Base-by-base conservation (phyloP, 2,113 vertebrate species). In the Rhinogobius similis region DNA sequence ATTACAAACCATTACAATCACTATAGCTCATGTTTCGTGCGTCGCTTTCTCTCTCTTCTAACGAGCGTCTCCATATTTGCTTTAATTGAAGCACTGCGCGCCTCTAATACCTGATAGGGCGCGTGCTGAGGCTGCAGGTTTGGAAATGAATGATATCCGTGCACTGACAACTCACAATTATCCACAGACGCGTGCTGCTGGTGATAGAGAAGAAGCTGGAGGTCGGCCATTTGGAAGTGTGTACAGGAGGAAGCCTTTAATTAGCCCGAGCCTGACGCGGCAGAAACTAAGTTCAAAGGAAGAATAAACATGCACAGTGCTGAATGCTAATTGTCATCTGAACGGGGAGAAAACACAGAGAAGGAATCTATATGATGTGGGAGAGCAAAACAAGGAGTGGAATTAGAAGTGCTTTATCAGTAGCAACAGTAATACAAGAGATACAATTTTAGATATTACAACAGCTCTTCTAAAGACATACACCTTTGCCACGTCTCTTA, bases 101-200 rank as follows among this genome's bases (percentile, higher is more conserved):
- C 13, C 53, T 46, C 41, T 67, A 64, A 77, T 55, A 71, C 63
- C 65, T 67, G 61, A 66, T 65, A 70, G 14, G 23, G 38, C 23
- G 12, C 39, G 39, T 77, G 79, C 79, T 82, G 72, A 76, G 20
- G 1, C 29, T 36, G 76, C 80, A 50, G 39, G 70, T 83, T 62
- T 72, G 52, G 71, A 74, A 69, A 82, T 81, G 73, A 86, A 46
- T 38, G 56, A 80, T 68, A 62, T 59, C 53, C 21, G 32, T n/a
- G 44, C 6, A 78, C 64, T 55, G 62, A 65, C 53, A 41, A 46
- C 24, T 55, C 79, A 71, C 32, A 8, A 36, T 36, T 36, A 36
- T 36, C 32, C 32, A 36, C 32, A 7, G 32, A 36, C 32, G 32
- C 2, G 32, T 56, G 56, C 18, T 32, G 56, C 10, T 10, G 16